phyloP scores from a whole-genome alignment of 2,888 invertebrate species.

The Merodon equestris region DNA sequence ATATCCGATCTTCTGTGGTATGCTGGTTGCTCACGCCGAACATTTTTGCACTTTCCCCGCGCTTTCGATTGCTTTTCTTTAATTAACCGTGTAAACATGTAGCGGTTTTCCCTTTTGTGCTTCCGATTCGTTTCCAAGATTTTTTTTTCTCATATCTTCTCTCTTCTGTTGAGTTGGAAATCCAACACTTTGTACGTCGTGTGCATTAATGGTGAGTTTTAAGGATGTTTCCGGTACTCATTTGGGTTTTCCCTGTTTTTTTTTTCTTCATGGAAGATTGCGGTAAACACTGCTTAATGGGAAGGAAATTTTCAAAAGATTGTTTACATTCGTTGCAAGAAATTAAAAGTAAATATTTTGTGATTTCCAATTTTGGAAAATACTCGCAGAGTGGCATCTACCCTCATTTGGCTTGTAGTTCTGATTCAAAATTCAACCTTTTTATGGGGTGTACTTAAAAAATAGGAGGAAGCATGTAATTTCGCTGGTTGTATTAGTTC shows the following conservation, averaged over 20 bases:
- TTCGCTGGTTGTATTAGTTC: too few species aligned
- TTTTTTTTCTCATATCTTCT: conserved; percentile 7
- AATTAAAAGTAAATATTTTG: conserved; percentile 3
- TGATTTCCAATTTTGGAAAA: too few species aligned
- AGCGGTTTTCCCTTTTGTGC: too few species aligned
- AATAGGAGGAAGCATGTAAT: too few species aligned
- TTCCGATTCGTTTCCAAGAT: not conserved
- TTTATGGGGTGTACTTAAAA: too few species aligned
- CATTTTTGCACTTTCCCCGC: conserved; percentile 28
- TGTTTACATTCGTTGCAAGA: conserved; percentile 1
- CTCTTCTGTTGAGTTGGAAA: not conserved
- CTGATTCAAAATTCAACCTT: too few species aligned
- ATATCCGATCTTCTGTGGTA: too few species aligned
- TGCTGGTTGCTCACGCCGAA: not conserved
- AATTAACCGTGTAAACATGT: conserved; percentile 59
- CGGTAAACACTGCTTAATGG: not conserved
- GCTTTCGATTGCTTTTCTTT: conserved; percentile 57
- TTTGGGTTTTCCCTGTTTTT: conserved; percentile 6
- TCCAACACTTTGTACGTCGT: conserved; percentile 2
- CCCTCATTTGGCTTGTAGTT: too few species aligned
- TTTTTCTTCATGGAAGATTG: not conserved
- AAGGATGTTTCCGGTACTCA: conserved; percentile 20
- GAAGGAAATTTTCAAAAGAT: not conserved
- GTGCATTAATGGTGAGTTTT: conserved; percentile 9
- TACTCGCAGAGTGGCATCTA: too few species aligned